phyloP scores from a whole-genome alignment of 2,113 vertebrate genomes.

The Vanacampus margaritifer region DNA sequence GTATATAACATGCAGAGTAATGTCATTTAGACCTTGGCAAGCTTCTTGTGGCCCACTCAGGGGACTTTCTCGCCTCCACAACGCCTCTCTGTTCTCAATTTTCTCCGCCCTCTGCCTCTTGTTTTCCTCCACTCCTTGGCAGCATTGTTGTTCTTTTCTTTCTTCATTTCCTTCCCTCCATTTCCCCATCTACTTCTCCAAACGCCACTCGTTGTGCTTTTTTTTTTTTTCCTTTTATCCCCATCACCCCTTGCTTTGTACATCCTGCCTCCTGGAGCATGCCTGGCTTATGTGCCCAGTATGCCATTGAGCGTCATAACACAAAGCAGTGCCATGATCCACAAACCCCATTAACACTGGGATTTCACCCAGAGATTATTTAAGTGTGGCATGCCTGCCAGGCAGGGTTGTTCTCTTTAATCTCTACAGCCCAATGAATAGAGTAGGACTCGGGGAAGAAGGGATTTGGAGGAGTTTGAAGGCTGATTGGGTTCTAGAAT shows the following conservation, averaged over 20 bases:
- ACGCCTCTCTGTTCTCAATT: conserved; percentile 46
- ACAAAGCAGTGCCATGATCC: conserved; percentile 62
- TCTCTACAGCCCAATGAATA: conserved; percentile 62
- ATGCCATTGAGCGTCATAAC: conserved; percentile 40
- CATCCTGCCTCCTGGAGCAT: conserved; percentile 48
- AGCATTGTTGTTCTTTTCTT: conserved; percentile 42
- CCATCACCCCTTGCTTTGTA: conserved; percentile 22
- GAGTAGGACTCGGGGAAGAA: conserved; percentile 55
- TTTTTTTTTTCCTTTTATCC: conserved; percentile 32
- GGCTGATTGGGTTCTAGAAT: conserved; percentile 63
- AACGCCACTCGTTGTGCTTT: conserved; percentile 14
- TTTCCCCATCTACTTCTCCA: conserved; percentile 21
- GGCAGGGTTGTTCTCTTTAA: conserved; percentile 68
- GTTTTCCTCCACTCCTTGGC: conserved; percentile 41
- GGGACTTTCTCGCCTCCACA: conserved; percentile 60
- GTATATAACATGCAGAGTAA: conserved; percentile 69
- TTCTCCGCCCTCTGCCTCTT: conserved; percentile 26
- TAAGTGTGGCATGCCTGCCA: conserved; percentile 73
- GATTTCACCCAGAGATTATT: conserved; percentile 72
- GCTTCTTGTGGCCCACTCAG: conserved; percentile 58
- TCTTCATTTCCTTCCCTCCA: conserved; percentile 27
- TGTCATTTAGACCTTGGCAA: conserved; percentile 76
- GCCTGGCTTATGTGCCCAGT: conserved; percentile 50
- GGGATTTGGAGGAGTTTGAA: conserved; percentile 61
- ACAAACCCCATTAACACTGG: conserved; percentile 70